A percentile compares a stretch with the other conserved stretches of the same genome.
phyloP scores from a whole-genome alignment of 2,888 invertebrate species.

The Baronia brevicornis region DNA sequence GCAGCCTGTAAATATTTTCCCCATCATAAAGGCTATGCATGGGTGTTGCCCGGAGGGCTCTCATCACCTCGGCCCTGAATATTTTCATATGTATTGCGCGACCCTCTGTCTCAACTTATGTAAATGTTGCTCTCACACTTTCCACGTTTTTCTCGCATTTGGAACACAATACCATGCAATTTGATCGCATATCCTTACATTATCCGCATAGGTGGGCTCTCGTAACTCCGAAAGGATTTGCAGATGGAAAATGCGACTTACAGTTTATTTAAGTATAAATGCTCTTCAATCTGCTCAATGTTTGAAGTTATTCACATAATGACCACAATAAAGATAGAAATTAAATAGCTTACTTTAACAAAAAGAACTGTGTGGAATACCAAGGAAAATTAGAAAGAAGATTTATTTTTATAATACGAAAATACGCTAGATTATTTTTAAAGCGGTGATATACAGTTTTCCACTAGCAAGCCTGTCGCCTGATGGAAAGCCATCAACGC shows the following conservation, averaged over 20 bases:
- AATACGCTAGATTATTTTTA: too few species aligned
- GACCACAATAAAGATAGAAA: too few species aligned
- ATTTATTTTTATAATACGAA: too few species aligned
- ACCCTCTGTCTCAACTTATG: slow-evolving; percentile 73
- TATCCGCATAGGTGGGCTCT: slow-evolving; percentile 53
- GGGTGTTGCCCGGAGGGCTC: slow-evolving; percentile 58
- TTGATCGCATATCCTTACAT: slow-evolving; percentile 60
- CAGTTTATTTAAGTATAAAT: slow-evolving; percentile 44
- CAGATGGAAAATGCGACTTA: slow-evolving; percentile 54
- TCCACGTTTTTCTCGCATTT: slow-evolving; percentile 69
- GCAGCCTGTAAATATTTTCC: slow-evolving; percentile 64
- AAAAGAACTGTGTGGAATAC: too few species aligned
- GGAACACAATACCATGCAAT: slow-evolving; percentile 69
- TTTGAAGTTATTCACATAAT: too few species aligned
- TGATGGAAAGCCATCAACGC: too few species aligned
- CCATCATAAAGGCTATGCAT: slow-evolving; percentile 63
- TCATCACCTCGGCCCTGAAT: slow-evolving; percentile 71
- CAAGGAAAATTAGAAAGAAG: too few species aligned
- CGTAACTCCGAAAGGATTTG: slow-evolving; percentile 36
- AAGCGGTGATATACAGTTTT: too few species aligned
- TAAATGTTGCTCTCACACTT: slow-evolving; percentile 71
- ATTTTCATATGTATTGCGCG: slow-evolving; percentile 59
- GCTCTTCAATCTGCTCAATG: slow-evolving; percentile 22
- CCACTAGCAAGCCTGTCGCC: too few species aligned
- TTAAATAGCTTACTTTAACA: too few species aligned